Conservation (phyloP, 2,888 invertebrate genomes). For the Lysandra bellargus region DNA sequence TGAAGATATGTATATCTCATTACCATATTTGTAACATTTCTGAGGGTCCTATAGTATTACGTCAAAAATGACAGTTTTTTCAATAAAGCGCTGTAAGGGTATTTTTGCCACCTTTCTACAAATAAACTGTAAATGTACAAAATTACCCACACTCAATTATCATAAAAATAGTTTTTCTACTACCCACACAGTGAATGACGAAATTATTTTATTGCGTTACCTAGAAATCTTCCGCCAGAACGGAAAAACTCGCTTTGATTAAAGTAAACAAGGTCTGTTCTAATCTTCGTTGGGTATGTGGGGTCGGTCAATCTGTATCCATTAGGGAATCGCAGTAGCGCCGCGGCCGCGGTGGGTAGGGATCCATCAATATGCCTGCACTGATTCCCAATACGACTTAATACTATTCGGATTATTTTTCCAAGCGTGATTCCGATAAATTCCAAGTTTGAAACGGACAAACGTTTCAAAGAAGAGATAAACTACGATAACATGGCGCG, state of each 20-base stretch:
- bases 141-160: too few relatives aligned
- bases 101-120: too few relatives aligned
- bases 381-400: conserved; percentile 37
- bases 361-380: conserved; percentile 47
- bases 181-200: not conserved
- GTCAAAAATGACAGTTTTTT: too few relatives aligned
- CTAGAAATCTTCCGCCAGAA: not conserved
- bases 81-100: too few relatives aligned
- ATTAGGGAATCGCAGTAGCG: conserved; percentile 41
- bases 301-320: conserved; percentile 40
- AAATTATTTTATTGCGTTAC: not conserved
- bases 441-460: not conserved
- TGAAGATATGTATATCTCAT: too few relatives aligned
- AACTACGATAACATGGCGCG: too few relatives aligned
- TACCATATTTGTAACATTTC: too few relatives aligned
- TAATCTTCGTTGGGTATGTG: conserved; percentile 37
- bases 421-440: conserved; percentile 20
- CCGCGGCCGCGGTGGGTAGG: conserved; percentile 31
- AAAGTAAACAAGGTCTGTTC: conserved; percentile 29
- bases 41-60: too few relatives aligned
- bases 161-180: not conserved
- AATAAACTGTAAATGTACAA: too few relatives aligned
- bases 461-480: not conserved
- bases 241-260: conserved; percentile 17
- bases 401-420: conserved; percentile 37